Evolutionary conservation across 2,797 vertebrate genomes (phyloP), one percentile per base, ranked within the genome.

Genomic region (Chelidonichthys spinosus): DNA sequence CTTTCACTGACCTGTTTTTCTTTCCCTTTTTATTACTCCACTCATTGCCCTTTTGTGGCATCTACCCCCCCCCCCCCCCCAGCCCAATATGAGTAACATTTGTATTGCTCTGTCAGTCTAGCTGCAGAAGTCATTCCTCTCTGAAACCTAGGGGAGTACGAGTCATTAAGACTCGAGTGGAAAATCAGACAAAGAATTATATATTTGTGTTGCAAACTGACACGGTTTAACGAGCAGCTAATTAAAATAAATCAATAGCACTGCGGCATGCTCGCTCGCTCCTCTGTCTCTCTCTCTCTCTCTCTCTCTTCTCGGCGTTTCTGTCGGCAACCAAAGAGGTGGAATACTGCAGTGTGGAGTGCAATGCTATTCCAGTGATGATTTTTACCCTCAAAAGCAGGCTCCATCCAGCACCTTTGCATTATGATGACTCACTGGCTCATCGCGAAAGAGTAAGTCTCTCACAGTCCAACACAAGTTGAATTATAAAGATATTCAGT

Each of bases 181-280:
- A 91, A 92, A 93, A 93, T 92, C 93, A 93, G 92, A 94, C 90
- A 91, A 92, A 93, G 92, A 95, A 91, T 94, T 93, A 94, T 94
- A 92, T 92, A 94, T 95, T 94, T 94, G 93, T 93, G 93, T 94
- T 93, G 90, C 91, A 91, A 92, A 93, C 93, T 91, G 92, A 92
- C 90, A 86, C 79, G 85, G 90, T 94, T 94, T 94, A 95, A 94
- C 90, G 86, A 95, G 94, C 90, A 92, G 91, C 93, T 95, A 95
- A 95, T 95, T 94, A 94, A 94, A 95, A 94, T 94, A 94, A 95
- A 95, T 94, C 94, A 94, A 95, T 94, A 94, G 83, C 92, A 93
- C 93, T 94, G 94, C 94, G 79, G 93, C 92, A 94, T 60, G 77
- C 90, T 86, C 63, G 72, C 83, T 86, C 87, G 72, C 83, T 86